A percentile compares a stretch with the other conserved stretches of the same genome.
Conservation (phyloP, 2,888 invertebrate species). For the Sinotaia quadrata region DNA sequence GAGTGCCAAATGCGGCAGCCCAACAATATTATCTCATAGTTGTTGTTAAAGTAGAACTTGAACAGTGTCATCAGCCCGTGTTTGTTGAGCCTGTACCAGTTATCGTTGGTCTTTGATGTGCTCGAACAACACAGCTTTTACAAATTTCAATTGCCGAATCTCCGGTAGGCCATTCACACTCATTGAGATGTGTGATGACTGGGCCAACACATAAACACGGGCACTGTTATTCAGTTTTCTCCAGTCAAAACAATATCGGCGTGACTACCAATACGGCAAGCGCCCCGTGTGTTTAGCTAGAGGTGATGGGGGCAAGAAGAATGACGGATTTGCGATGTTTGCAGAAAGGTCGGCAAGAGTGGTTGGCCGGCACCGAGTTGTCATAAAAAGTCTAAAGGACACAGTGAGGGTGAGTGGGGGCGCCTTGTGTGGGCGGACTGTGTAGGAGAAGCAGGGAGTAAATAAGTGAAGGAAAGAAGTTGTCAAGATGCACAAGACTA, state of each 20-base stretch:
- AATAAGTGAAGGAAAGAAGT: background rate
- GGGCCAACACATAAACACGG: slow-evolving; percentile 14
- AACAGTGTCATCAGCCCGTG: too few species aligned
- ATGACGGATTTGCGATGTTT: slow-evolving; percentile 20
- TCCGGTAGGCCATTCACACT: background rate
- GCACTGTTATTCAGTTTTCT: background rate
- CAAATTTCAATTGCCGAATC: background rate
- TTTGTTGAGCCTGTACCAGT: background rate
- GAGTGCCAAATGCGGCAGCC: too few species aligned
- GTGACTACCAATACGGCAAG: background rate
- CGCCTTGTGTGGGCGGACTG: background rate
- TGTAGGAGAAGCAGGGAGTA: background rate
- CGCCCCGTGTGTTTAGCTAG: slow-evolving; percentile 17
- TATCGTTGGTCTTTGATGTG: background rate
- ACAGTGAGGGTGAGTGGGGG: slow-evolving; percentile 1
- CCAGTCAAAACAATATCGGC: background rate
- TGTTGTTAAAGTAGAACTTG: too few species aligned
- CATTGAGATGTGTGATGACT: slow-evolving; percentile 7
- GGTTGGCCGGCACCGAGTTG: slow-evolving; percentile 1
- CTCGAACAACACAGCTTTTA: background rate
- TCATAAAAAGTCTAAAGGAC: background rate
- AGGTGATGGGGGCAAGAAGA: slow-evolving; percentile 16
- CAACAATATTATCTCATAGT: too few species aligned
- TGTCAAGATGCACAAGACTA: too few species aligned
- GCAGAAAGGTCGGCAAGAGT: slow-evolving; percentile 16